Base-by-base conservation (phyloP, 2,113 vertebrate genomes). In the Zosterops japonicus region DNA sequence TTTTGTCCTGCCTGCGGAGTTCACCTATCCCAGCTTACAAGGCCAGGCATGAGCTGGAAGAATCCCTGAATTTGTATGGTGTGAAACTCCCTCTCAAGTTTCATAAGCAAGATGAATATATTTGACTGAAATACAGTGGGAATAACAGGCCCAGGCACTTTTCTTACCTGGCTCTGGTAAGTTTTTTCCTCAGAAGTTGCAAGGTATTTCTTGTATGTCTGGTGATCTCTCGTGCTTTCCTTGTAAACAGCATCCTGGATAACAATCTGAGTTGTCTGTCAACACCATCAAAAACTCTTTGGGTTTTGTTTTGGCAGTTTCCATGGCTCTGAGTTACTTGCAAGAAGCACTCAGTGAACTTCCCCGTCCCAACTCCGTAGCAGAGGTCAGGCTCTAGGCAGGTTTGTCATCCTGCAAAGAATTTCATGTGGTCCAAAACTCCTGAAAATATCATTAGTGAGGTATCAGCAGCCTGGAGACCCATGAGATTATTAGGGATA, bases 321-420 rank as follows among this genome's bases (percentile, higher is more conserved):
- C 53, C 29, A 27, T 60, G 44, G 8, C 56, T 72, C 69, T 3
- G 17, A 59, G 33, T 78, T 65, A 56, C 20, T 76, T 9, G 5
- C 14, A 70, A 70, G 41, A 69, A 12, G 15, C 46, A 23, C 12
- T 86, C 35, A 31, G 8, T 57, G 64, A 87, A 56, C 67, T 77
- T 53, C 55, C 17, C 8, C 15, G 5, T 35, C 18, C 14, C 24
- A 64, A 5, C 18, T 65, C n/a, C 21, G 4, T 7, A 25, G 31
- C 0, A 0, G 1, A 1, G 22, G 17, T 52, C 52, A 41, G 42
- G 35, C 14, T 83, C 16, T 16, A 24, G 18, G 16, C 1, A 2
- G 18, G 11, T 29, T 76, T 79, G 16, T 29, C 28, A 74, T 42
- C 17, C 46, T 55, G 42, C 24, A 44, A 56, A 17, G 21, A 63